Conservation (phyloP, 2,888 invertebrate genomes). For the Nomada flava region DNA sequence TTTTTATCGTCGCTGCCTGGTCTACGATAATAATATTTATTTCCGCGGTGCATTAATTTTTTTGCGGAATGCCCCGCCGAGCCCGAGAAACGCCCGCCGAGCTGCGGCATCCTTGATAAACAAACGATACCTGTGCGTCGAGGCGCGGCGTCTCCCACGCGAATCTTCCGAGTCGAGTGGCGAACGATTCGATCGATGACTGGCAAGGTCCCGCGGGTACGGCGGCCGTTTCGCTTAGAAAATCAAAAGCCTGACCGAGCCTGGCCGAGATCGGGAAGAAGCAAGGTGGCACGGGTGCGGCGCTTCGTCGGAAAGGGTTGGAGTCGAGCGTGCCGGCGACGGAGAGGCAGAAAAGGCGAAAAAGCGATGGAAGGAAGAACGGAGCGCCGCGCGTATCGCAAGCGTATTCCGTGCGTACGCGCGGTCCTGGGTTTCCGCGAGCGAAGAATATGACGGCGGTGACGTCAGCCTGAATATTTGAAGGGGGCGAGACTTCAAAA, state of each 20-base stretch:
- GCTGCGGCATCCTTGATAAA: constrained; percentile 22
- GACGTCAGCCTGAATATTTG: constrained; percentile 84
- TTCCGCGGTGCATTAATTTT: constrained; percentile 52
- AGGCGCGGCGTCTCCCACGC: constrained; percentile 15
- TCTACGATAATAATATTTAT: constrained; percentile 62
- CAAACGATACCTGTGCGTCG: constrained; percentile 16
- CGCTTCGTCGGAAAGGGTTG: no score
- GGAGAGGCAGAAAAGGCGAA: constrained; percentile 23
- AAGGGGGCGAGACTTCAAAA: constrained; percentile 83
- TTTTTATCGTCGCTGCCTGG: constrained; percentile 57
- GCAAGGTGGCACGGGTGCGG: not conserved
- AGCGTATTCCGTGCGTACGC: constrained; percentile 60
- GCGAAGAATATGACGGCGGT: constrained; percentile 83
- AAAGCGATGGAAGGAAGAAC: constrained; percentile 57
- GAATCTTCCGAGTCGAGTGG: constrained; percentile 14
- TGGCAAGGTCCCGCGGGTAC: not conserved
- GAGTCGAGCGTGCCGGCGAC: not conserved
- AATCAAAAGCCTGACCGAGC: no score
- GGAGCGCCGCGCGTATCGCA: constrained; percentile 11
- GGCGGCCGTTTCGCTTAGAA: not conserved
- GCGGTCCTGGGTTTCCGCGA: constrained; percentile 76
- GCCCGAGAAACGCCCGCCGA: constrained; percentile 40
- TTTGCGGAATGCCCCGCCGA: constrained; percentile 31
- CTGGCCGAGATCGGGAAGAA: not conserved
- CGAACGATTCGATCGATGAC: not conserved